Percentiles rank a stretch among this genome's conserved stretches.
Evolutionary conservation across 92 coral and sea anemone genomes (phyloP).

Genomic region (Parazoanthus darwini): DNA sequence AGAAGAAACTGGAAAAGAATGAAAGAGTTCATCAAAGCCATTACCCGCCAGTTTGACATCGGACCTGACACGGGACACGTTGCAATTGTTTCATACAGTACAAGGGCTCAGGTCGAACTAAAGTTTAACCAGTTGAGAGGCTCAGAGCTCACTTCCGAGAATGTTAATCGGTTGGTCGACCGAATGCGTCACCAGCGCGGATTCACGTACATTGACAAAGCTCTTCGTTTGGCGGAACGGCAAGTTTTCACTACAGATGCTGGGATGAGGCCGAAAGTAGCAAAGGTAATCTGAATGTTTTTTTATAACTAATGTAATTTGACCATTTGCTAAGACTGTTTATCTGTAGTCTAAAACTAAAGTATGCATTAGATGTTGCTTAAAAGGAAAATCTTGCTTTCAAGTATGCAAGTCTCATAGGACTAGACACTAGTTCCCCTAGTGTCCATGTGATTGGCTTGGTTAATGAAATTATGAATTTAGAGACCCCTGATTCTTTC

Average conservation of each 20-base stretch:
- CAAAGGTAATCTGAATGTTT: background rate
- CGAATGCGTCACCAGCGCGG: background rate
- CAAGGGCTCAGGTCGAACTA: background rate
- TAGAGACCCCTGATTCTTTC: too few relatives aligned
- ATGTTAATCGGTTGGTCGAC: background rate
- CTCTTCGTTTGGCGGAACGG: slow-evolving; percentile 2
- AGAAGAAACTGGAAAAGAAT: background rate
- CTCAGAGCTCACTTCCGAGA: background rate
- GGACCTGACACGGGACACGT: background rate
- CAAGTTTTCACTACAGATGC: background rate
- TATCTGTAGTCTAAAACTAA: too few relatives aligned
- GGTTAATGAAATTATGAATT: too few relatives aligned
- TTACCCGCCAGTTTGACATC: background rate
- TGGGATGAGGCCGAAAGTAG: background rate
- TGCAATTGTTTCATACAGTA: background rate
- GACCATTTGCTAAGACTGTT: too few relatives aligned
- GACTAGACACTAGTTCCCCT: too few relatives aligned
- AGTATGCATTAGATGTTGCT: too few relatives aligned
- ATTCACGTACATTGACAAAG: slow-evolving; percentile 1
- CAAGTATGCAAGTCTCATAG: too few relatives aligned
- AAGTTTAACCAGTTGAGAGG: too few relatives aligned
- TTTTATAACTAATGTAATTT: too few relatives aligned
- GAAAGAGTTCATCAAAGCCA: background rate
- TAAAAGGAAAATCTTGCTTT: too few relatives aligned
- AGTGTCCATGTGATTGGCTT: too few relatives aligned